Evolutionary conservation across 1,140 invertebrate genomes (phyloP).

Genomic region (Marisa cornuarietis): DNA sequence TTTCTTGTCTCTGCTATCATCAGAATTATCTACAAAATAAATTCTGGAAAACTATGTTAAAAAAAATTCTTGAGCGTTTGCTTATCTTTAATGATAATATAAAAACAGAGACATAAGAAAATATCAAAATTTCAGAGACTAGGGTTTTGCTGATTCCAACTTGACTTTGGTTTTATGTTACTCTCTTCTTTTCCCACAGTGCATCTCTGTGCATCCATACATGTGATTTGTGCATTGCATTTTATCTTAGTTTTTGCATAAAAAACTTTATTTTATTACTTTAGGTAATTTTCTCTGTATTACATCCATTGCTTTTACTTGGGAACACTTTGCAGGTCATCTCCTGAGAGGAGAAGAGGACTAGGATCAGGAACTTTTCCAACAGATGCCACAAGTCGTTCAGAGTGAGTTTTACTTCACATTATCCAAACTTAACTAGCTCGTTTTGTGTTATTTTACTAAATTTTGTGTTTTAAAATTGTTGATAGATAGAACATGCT

Average conservation of each 20-base stretch:
- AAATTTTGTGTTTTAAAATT: not conserved
- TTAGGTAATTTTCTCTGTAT: no score
- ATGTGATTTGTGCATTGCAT: not conserved
- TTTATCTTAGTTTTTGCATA: not conserved
- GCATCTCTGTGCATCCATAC: not conserved
- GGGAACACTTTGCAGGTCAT: constrained; percentile 5
- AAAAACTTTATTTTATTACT: not conserved
- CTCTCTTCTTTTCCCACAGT: not conserved
- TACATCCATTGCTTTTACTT: not conserved
- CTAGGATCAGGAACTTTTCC: not conserved
- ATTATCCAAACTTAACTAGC: not conserved
- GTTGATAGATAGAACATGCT: no score
- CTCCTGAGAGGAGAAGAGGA: constrained; percentile 6
- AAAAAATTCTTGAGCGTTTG: no score
- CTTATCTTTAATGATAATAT: no score
- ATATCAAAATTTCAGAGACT: no score
- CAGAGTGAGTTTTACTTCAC: not conserved
- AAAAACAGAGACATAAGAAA: no score
- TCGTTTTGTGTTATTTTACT: not conserved
- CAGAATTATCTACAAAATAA: no score
- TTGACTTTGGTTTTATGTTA: not conserved
- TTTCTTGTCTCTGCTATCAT: no score
- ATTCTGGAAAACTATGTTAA: no score
- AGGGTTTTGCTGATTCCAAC: no score
- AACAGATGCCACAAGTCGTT: not conserved